Percentiles rank a stretch among this genome's conserved stretches.
These are phyloP conservation scores for Drosophila arizonae DNA, from an alignment of 1,140 invertebrate species.

Conservation along the genomic window DNA sequence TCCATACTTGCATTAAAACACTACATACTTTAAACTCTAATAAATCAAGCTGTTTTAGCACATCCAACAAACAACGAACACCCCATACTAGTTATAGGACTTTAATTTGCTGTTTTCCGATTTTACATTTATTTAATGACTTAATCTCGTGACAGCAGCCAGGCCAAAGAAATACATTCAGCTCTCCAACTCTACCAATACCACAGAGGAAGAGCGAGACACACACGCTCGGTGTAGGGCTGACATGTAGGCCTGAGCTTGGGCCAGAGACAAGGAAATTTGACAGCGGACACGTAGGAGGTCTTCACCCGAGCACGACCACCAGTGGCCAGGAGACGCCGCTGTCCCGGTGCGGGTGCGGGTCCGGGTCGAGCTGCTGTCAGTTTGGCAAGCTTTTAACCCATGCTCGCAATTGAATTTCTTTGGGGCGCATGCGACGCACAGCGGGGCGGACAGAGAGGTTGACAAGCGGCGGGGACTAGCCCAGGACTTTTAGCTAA, in stretches of 20 bases:
- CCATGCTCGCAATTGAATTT: constrained; percentile 52
- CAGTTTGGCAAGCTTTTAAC: constrained; percentile 50
- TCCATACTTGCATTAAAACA: too few relatives aligned
- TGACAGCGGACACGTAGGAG: constrained; percentile 46
- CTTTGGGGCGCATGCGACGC: constrained; percentile 1
- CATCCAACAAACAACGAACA: too few relatives aligned
- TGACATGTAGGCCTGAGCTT: constrained; percentile 9
- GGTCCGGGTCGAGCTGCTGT: constrained; percentile 41
- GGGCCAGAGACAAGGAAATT: constrained; percentile 38
- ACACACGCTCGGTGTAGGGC: background rate
- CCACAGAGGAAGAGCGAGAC: too few relatives aligned
- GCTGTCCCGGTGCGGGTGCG: background rate
- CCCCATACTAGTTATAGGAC: too few relatives aligned
- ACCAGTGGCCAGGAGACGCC: background rate
- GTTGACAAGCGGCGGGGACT: constrained; percentile 9
- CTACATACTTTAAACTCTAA: too few relatives aligned
- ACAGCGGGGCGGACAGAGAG: constrained; percentile 12
- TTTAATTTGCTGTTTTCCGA: too few relatives aligned
- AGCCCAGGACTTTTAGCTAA: constrained; percentile 60
- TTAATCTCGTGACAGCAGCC: too few relatives aligned
- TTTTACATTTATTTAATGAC: too few relatives aligned
- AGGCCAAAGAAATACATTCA: too few relatives aligned
- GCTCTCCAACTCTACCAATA: too few relatives aligned
- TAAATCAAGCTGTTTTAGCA: too few relatives aligned
- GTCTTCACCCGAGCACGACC: constrained; percentile 32